Evolutionary conservation across 2,113 vertebrate species (phyloP), one percentile per base, ranked within the genome.

Genomic region (Cettia cetti): DNA sequence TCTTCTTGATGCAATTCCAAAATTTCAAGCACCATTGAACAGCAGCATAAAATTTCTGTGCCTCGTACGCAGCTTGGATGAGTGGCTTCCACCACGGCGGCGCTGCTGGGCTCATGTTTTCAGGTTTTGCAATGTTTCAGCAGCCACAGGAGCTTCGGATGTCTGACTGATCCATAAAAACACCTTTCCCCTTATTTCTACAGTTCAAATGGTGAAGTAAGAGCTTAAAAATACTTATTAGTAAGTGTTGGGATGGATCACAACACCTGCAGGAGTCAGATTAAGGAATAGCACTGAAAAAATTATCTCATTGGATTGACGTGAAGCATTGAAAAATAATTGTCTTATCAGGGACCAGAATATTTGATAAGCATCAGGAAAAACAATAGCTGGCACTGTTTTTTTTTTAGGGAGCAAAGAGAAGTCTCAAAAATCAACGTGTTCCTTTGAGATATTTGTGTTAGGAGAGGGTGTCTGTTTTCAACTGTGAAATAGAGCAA

Each of bases 201-300:
- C 15, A 10, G 23, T 18, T 50, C 24, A 77, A 37, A 44, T 0
- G 1, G 37, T 40, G 22, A 78, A 74, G 28, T 4, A 6, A 28
- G 47, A 79, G 16, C n/a, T 68, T 71, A 63, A 75, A 92, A 87
- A 47, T 21, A 52, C 10, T 60, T 33, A 56, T 14, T 52, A 9
- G 2, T 40, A 53, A 68, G 39, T 37, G n/a, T 1, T 33, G 27
- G 15, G 27, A 49, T 35, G 15, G 31, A 82, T 6, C 20, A 42
- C 28, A 33, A 42, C 21, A 71, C 24, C 30, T 60, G 30, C 15
- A 69, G 57, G 22, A 90, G 31, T 9, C 52, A 79, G 45, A 75
- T 2, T 0, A 0, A 45, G 44, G 37, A 0, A 1, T 0, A 27
- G 28, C 31, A 44, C 44, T n/a, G 53, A 56, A 71, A 53, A 56